A percentile compares a stretch with the other conserved stretches of the same genome.
These are phyloP conservation scores for Poecilia velifera DNA, from an alignment of 2,797 vertebrate genomes.

Conservation along the genomic window DNA sequence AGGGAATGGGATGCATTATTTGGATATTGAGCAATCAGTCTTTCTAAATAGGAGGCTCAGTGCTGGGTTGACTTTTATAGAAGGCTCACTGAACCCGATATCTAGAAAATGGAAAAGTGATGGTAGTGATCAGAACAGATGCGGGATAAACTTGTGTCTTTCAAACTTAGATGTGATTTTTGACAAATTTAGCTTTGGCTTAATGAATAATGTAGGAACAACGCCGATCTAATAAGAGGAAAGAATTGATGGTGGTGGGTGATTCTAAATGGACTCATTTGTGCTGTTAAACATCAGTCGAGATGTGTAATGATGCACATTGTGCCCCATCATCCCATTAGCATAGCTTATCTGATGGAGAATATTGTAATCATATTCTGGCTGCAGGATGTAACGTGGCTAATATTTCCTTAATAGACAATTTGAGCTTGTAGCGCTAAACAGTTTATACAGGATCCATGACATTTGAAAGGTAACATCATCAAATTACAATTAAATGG, in stretches of 20 bases:
- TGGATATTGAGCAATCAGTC: not conserved
- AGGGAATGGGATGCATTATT: not conserved
- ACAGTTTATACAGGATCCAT: constrained; percentile 17
- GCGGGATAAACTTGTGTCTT: constrained; percentile 4
- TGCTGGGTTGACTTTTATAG: not conserved
- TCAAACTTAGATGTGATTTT: no score
- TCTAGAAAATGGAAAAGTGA: not conserved
- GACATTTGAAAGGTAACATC: constrained; percentile 43
- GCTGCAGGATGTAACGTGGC: not conserved
- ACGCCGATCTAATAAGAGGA: not conserved
- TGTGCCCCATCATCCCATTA: not conserved
- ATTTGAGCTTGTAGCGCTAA: not conserved
- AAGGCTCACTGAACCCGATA: not conserved
- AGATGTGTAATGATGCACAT: not conserved
- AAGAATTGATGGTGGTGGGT: not conserved
- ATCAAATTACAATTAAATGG: constrained; percentile 47
- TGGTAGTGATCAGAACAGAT: constrained; percentile 10
- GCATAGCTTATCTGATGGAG: constrained; percentile 1
- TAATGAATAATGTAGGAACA: constrained; percentile 7
- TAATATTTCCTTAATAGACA: constrained; percentile 10
- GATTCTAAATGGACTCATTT: not conserved
- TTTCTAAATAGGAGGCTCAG: not conserved
- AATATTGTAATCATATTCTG: constrained; percentile 42
- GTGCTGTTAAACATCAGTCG: not conserved
- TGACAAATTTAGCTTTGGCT: constrained; percentile 17